A percentile compares a stretch with the other conserved stretches of the same genome.
Conservation (phyloP, 2,113 vertebrate species). For the Sigmodon hispidus region DNA sequence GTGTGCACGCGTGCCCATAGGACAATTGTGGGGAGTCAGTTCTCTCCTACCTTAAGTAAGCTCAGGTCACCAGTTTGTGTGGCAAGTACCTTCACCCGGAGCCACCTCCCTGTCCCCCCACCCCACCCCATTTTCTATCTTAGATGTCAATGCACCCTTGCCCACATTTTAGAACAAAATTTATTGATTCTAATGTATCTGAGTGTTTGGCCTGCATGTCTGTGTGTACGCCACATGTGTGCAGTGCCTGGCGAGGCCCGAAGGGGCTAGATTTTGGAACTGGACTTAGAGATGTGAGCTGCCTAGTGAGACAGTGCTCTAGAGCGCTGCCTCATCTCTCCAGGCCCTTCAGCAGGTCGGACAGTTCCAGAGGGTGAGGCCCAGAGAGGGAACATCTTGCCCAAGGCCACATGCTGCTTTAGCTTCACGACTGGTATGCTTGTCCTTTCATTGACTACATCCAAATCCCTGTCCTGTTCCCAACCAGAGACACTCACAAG, state of each 20-base stretch:
- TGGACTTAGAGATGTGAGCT: not conserved
- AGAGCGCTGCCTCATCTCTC: not conserved
- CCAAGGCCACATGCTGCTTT: not conserved
- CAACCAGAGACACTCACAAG: slow-evolving; percentile 59
- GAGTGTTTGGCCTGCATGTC: not conserved
- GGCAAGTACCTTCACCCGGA: not conserved
- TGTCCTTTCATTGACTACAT: not conserved
- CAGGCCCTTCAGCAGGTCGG: not conserved
- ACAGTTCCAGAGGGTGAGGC: not conserved
- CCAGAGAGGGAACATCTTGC: slow-evolving; percentile 1
- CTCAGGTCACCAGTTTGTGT: not conserved
- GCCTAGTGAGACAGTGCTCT: not conserved
- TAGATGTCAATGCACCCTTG: not conserved
- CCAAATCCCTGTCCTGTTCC: not conserved
- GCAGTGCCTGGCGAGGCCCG: not conserved
- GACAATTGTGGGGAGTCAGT: not conserved
- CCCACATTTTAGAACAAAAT: not conserved
- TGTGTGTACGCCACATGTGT: not conserved
- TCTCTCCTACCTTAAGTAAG: too few relatives aligned
- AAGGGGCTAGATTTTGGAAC: not conserved
- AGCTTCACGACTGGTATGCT: not conserved
- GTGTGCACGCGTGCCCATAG: too few relatives aligned
- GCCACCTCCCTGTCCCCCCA: not conserved
- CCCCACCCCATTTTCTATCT: not conserved
- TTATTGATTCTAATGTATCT: not conserved